Base-by-base conservation (phyloP, 2,888 invertebrate species). In the Sipunculus nudus region DNA sequence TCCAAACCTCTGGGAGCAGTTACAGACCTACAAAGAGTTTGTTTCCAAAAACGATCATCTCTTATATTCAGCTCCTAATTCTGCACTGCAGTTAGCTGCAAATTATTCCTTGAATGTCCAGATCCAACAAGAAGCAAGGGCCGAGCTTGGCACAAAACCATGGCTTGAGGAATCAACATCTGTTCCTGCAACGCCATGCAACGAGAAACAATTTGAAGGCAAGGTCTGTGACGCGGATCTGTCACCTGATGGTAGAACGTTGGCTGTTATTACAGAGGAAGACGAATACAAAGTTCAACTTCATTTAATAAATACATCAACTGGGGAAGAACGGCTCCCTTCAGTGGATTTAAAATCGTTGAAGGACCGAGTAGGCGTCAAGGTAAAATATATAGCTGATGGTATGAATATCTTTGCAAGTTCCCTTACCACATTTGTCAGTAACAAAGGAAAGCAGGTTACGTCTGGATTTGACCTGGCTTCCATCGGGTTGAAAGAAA, bases 151-250 rank as follows among this genome's bases (percentile, higher is more conserved):
- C 10, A 41, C 47, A 13, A 46, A 47, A 21, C 60, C 65, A 10
- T 69, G 69, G 69, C 32, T 69, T 19, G 63, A 69, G 41, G 67
- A 69, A 40, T 4, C 61, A 10, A 65, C 65, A 10, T 61, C 61
- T 1, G 21, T 54, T 6, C 49, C 65, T 32, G 61, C 60, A 31
- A 63, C 67, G 13, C 57, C 52, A 16, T 52, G 56, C 49, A 38
- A 49, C 29, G 29, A 35, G 19, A 48, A 49, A 13, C 38, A 25
- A 5, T 19, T 65, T 19, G 23, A 31, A 10, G 69, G 63, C 10
- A 4, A n/a, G 2, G 53, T 68, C 40, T 38, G 50, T 16, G 59
- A 47, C 13, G 35, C 41, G 8, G 67, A 69, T 47, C 19, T 61
- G 5, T 68, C 69, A 4, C 46, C 56, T 6, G 69, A 69, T 50